Base-by-base conservation (phyloP, 2,888 invertebrate genomes). In the Atethmia centrago region DNA sequence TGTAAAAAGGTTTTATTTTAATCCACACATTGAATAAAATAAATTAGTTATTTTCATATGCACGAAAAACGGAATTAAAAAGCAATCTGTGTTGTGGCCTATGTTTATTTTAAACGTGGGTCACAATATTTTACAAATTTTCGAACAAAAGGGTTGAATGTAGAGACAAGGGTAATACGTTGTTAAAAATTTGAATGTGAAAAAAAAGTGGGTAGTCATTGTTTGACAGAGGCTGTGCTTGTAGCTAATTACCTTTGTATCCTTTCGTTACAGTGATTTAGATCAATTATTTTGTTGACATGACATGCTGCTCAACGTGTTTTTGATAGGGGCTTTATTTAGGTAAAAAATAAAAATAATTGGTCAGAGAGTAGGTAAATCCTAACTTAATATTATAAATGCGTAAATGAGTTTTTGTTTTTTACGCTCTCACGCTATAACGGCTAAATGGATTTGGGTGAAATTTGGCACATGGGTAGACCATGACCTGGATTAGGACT, bases 181-280 rank as follows among this genome's bases (percentile, higher is more conserved):
- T 67, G 68, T 62, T 71, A 58, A 80, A 66, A 66, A 53, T 58
- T 81, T 67, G 12, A 58, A 71, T 59, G 21, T 36, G 19, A 14
- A 71, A 66, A 51, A 45, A 71, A 79, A 62, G 53, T 63, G 47
- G 19, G 28, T 67, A 49, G 28, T 76, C 45, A 59, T 66, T 68
- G 75, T 58, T 61, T 59, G 64, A 69, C 62, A 58, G n/a, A 42
- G 53, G 71, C 49, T 63, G 42, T 71, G 58, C 69, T 55, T 31
- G 25, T 25, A 36, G 55, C 36, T 83, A 83, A 83, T 82, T 82
- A 71, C 42, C 45, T 62, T 36, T 58, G 63, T 58, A 58, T n/a
- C 69, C 36, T 36, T 78, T 42, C 31, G 64, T 74, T 78, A 69
- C 66, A 73, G 75, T 79, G 76, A 79, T 56, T 42, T 53, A 53